phyloP scores from a whole-genome alignment of 2,113 vertebrate genomes.

The Lagopus muta region DNA sequence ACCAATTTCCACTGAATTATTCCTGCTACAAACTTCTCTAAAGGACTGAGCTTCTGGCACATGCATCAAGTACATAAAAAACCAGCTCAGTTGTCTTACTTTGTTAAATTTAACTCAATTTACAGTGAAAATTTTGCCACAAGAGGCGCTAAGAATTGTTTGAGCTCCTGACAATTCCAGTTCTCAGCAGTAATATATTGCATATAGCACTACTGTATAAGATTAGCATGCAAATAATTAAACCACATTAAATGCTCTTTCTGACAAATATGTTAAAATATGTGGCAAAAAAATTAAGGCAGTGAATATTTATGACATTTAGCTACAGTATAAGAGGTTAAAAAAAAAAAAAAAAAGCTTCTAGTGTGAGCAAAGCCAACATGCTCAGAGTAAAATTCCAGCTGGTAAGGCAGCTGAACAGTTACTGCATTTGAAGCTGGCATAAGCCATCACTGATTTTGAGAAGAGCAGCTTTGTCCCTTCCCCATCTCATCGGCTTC shows the following conservation, averaged over 20 bases:
- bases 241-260: neutral
- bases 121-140: neutral
- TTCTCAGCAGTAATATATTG: neutral
- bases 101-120: neutral
- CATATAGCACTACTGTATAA: neutral
- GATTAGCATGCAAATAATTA: slow-evolving; percentile 3
- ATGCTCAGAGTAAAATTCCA: neutral
- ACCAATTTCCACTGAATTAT: neutral
- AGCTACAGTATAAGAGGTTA: neutral
- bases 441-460: neutral
- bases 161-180: neutral
- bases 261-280: neutral
- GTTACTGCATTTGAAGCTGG: neutral
- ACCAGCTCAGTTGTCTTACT: neutral
- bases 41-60: neutral
- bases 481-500: neutral
- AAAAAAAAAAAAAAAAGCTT: neutral
- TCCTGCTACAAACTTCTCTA: neutral
- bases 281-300: neutral
- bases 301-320: neutral
- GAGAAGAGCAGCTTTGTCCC: neutral
- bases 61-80: neutral
- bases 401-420: neutral
- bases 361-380: neutral
- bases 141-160: neutral